phyloP scores from a whole-genome alignment of 2,797 vertebrate species.

The Arctocebus calabarensis region DNA sequence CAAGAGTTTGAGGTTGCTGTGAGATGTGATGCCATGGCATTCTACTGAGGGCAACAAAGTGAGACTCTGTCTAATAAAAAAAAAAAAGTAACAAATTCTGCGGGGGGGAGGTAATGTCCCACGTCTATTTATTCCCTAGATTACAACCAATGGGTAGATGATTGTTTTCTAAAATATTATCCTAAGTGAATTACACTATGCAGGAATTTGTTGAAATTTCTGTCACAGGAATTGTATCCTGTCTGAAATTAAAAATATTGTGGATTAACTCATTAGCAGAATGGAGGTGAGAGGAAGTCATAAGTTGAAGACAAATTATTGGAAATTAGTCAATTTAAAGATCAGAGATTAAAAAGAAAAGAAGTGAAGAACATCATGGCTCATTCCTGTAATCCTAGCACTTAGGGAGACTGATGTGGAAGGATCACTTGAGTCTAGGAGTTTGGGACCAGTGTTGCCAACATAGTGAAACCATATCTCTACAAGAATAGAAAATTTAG shows the following conservation, averaged over 20 bases:
- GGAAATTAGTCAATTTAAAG: neutral
- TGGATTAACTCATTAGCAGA: neutral
- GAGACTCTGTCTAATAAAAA: too few relatives aligned
- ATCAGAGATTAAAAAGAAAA: neutral
- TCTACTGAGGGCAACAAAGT: too few relatives aligned
- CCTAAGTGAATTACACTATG: neutral
- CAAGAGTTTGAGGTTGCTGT: too few relatives aligned
- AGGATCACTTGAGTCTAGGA: neutral
- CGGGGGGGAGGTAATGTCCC: too few relatives aligned
- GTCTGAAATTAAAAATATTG: neutral
- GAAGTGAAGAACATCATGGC: neutral
- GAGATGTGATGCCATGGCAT: too few relatives aligned
- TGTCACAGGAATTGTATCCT: neutral
- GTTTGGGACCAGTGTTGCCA: neutral
- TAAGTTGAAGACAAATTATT: neutral
- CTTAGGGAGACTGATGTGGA: neutral
- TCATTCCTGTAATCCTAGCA: neutral
- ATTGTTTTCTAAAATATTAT: conserved; percentile 10
- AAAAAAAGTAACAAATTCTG: neutral
- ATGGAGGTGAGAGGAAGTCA: neutral
- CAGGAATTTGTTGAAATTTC: conserved; percentile 23
- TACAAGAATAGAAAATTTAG: neutral
- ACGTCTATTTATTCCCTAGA: neutral
- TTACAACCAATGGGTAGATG: neutral
- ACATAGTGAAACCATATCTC: neutral